Percentiles rank a stretch among this genome's conserved stretches.
phyloP scores from a whole-genome alignment of 2,797 vertebrate species.

The Helarctos malayanus region DNA sequence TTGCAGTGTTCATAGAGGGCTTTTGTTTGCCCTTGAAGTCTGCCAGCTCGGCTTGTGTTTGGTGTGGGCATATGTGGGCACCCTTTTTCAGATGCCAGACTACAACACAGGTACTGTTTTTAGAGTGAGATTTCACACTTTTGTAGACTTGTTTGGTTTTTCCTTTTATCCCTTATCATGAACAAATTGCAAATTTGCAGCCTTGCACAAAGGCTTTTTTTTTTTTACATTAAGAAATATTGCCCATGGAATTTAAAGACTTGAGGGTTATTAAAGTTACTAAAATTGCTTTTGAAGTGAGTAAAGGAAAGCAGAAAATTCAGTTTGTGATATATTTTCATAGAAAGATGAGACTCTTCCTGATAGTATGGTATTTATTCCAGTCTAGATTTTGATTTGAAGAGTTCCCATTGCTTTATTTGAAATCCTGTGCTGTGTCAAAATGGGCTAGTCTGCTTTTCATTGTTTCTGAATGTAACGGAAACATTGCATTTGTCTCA shows the following conservation, averaged over 20 bases:
- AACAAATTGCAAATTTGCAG: conserved; percentile 64
- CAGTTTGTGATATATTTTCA: not conserved
- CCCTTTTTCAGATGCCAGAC: conserved; percentile 69
- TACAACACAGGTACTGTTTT: conserved; percentile 68
- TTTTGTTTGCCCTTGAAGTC: conserved; percentile 70
- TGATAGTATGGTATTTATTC: conserved; percentile 10
- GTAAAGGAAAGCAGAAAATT: conserved; percentile 46
- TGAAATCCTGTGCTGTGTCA: not conserved
- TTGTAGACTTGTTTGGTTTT: not conserved
- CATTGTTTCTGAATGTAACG: not conserved
- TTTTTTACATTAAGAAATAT: conserved; percentile 17
- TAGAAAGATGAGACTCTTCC: conserved; percentile 21
- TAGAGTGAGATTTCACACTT: conserved; percentile 65
- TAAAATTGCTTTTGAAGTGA: conserved; percentile 46
- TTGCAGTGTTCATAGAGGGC: not conserved
- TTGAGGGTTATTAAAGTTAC: not conserved
- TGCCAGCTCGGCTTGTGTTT: conserved; percentile 39
- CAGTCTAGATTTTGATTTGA: conserved; percentile 47
- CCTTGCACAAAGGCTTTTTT: conserved; percentile 51
- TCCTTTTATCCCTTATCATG: conserved; percentile 38
- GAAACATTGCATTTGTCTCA: conserved; percentile 31
- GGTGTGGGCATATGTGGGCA: not conserved
- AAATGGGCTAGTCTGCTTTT: conserved; percentile 44
- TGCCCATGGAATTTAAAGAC: conserved; percentile 48
- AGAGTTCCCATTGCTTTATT: conserved; percentile 36